These are phyloP conservation scores for Agrenia bidenticulata DNA, from an alignment of 2,888 invertebrate genomes.

Conservation along the genomic window DNA sequence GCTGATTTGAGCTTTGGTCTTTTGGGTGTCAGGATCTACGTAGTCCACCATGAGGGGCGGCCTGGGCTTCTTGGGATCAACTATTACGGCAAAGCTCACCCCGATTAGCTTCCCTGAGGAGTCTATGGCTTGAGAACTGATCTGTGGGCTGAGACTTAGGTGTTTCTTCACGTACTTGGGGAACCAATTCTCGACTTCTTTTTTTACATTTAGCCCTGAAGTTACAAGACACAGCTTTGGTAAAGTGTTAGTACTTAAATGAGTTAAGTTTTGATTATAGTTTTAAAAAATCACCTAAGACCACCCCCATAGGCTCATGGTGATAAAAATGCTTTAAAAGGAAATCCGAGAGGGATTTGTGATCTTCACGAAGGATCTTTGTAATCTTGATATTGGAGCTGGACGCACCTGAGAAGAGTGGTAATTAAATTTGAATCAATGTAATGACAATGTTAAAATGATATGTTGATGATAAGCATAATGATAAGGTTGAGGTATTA, in stretches of 20 bases:
- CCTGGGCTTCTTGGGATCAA: constrained; percentile 7
- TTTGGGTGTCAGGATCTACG: constrained; percentile 2
- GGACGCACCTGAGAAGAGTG: no score
- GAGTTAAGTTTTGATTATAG: neutral
- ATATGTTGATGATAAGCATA: no score
- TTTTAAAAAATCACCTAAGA: neutral
- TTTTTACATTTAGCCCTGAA: constrained; percentile 18
- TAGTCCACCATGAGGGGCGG: constrained; percentile 6
- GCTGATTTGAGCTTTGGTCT: neutral
- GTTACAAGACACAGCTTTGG: no score
- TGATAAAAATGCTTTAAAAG: neutral
- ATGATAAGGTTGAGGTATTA: no score
- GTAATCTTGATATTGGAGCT: no score
- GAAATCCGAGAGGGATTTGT: constrained; percentile 2
- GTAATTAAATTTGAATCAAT: no score
- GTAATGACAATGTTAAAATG: no score
- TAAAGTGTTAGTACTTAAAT: no score
- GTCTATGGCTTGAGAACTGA: constrained; percentile 11
- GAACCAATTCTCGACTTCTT: constrained; percentile 10
- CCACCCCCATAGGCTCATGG: constrained; percentile 9
- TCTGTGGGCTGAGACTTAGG: neutral
- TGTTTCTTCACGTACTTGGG: constrained; percentile 10
- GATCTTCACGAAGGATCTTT: neutral
- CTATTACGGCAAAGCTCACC: constrained; percentile 8
- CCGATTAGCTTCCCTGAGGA: constrained; percentile 6